phyloP scores from a whole-genome alignment of 1,140 invertebrate species.

The Scylla paramamosain region DNA sequence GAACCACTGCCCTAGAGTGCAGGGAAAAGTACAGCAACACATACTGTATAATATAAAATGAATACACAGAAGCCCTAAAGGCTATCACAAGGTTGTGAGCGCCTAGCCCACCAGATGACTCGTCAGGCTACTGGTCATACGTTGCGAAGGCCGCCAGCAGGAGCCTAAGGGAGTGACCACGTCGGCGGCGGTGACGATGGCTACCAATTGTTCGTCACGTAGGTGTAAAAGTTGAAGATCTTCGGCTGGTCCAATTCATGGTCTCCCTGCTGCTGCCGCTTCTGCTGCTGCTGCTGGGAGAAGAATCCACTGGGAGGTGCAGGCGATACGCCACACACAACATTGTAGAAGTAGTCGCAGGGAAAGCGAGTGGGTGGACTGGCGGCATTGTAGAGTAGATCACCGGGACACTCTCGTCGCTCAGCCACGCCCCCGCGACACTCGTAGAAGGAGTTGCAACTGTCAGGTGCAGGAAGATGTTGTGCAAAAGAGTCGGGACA shows the following conservation, averaged over 20 bases:
- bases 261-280: too few species aligned
- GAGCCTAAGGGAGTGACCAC: too few species aligned
- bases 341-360: background rate
- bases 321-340: background rate
- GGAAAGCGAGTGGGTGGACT: background rate
- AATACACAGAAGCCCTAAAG: too few species aligned
- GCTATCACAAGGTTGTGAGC: too few species aligned
- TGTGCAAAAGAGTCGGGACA: background rate
- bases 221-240: background rate
- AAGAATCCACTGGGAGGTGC: background rate
- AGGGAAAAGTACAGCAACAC: too few species aligned
- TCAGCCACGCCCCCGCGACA: background rate
- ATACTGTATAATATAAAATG: too few species aligned
- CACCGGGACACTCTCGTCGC: background rate
- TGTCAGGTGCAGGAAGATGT: background rate
- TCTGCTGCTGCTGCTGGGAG: too few species aligned
- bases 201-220: background rate
- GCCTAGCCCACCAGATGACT: too few species aligned
- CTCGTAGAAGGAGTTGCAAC: background rate
- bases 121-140: too few species aligned
- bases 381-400: background rate
- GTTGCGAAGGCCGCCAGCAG: too few species aligned
- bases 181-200: too few species aligned
- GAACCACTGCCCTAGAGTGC: too few species aligned
- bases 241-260: background rate